Evolutionary conservation across 1,140 invertebrate genomes (phyloP), one percentile per base, ranked within the genome.

Genomic region (Eumeta japonica): DNA sequence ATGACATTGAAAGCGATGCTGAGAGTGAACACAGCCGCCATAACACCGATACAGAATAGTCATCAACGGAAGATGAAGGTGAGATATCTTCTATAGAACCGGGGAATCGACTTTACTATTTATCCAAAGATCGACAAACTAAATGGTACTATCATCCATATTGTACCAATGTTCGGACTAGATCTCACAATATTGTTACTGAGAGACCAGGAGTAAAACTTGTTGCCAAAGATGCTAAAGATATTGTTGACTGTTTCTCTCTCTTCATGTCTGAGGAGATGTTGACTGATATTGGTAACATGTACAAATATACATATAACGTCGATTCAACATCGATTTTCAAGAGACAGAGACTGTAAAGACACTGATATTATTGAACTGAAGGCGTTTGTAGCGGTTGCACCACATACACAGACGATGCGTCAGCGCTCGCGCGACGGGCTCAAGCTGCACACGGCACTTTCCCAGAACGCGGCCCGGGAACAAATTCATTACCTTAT

Each of bases 271-370:
- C 35, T 11, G 28, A 39, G 30, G 18, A 38, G 12, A 39, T 59
- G 35, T 30, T 55, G 10, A 28, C 42, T 24, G 46, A 37, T 38
- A 48, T 57, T 19, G n/a, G 51, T 58, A 9, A 4, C 3, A 18
- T 49, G 19, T 24, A 61, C 55, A n/a, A 57, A 57, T 43, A 38
- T 47, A 11, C 30, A 56, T 5, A 48, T 58, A 12, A 37, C 29
- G 15, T 29, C 31, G 11, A 37, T 51, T 10, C 29, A 45, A 31
- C n/a, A 39, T 30, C 43, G 47, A 41, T 63, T 52, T 37, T 36
- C 34, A 32, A 46, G 53, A 19, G 46, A 58, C 16, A 50, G 43
- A 45, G 53, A 62, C 28, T 41, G 38, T 10, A 50, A 46, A 42
- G 27, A 38, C 12, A 58, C 45, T 14, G 46, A 55, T 41, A 32